phyloP scores from a whole-genome alignment of 2,113 vertebrate species.

The Thalassarche chlororhynchos region DNA sequence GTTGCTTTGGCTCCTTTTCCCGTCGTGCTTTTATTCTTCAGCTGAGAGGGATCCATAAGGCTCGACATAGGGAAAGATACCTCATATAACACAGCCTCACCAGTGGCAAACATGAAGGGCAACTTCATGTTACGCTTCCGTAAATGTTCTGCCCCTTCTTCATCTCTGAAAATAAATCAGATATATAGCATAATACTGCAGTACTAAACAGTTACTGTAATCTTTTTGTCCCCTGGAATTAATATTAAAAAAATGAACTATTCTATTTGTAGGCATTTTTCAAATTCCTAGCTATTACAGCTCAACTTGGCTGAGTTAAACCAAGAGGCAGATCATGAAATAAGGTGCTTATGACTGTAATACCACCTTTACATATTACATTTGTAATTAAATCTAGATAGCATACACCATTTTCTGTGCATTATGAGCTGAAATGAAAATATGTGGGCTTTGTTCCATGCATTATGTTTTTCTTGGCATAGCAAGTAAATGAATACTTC shows the following conservation, averaged over 20 bases:
- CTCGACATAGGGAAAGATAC: conserved; percentile 45
- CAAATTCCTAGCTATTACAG: conserved; percentile 26
- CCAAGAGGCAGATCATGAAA: conserved; percentile 33
- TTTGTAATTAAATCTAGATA: conserved; percentile 48
- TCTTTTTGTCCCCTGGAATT: neutral
- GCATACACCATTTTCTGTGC: neutral
- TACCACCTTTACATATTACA: conserved; percentile 20
- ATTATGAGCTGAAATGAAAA: neutral
- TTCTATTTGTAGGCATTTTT: conserved; percentile 31
- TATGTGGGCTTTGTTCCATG: neutral
- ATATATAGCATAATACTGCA: neutral
- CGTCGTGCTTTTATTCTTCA: conserved; percentile 33
- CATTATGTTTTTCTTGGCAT: neutral
- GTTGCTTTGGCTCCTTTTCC: conserved; percentile 53
- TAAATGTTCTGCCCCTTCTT: conserved; percentile 84
- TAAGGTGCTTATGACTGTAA: conserved; percentile 55
- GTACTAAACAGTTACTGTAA: neutral
- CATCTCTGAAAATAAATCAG: conserved; percentile 74
- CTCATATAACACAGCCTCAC: conserved; percentile 85
- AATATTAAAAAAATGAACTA: neutral
- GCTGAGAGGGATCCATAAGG: conserved; percentile 57
- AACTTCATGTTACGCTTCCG: conserved; percentile 77
- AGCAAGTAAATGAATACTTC: neutral
- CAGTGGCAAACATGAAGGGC: conserved; percentile 85
- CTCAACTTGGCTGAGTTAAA: conserved; percentile 15